These are phyloP conservation scores for Thumatha senex DNA, from an alignment of 2,888 invertebrate genomes.

Conservation along the genomic window DNA sequence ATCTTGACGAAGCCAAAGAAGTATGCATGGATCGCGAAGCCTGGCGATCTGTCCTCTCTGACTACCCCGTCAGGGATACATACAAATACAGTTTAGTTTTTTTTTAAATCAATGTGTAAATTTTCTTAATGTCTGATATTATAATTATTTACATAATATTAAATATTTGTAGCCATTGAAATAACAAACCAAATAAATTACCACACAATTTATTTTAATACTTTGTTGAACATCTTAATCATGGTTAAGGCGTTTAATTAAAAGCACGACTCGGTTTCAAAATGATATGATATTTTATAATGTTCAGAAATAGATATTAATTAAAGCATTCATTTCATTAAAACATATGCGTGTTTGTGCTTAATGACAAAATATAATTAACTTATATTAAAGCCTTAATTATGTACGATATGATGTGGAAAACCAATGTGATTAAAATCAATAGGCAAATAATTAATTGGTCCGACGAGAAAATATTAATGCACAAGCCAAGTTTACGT, in stretches of 20 bases:
- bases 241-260: neutral
- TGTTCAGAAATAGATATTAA: neutral
- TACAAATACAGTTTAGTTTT: no score
- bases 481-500: no score
- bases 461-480: neutral
- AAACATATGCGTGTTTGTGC: neutral
- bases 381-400: neutral
- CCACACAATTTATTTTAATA: neutral
- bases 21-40: no score
- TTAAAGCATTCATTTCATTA: neutral
- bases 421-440: neutral
- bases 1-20: no score
- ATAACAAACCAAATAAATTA: no score
- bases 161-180: no score
- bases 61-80: no score
- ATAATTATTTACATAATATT: no score
- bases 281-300: neutral
- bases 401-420: neutral
- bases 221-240: neutral
- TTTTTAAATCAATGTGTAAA: no score
- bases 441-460: neutral
- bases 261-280: conserved; percentile 3
- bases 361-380: neutral
- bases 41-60: no score
- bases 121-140: no score